Conservation (phyloP, 2,888 invertebrate species). For the Acanthococcus lagerstroemiae region DNA sequence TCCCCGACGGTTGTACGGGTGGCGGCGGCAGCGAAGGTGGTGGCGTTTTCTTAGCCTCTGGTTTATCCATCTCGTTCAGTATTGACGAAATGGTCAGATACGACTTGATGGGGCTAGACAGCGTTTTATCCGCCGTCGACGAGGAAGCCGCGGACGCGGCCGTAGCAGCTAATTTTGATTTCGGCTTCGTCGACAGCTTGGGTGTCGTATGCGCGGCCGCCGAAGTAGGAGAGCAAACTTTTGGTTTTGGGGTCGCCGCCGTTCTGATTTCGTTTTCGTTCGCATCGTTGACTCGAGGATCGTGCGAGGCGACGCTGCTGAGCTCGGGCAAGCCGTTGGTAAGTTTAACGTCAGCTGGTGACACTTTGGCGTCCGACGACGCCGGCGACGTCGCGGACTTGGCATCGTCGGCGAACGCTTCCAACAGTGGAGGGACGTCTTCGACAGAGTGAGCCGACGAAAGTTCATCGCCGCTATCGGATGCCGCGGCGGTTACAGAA, state of each 20-base stretch:
- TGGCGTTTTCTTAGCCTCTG: constrained; percentile 7
- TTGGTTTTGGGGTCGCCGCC: neutral
- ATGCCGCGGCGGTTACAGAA: neutral
- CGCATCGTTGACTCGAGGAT: neutral
- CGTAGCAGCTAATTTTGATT: neutral
- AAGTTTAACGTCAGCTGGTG: neutral
- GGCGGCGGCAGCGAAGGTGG: no score
- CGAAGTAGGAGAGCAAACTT: neutral
- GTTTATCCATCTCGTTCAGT: constrained; percentile 5
- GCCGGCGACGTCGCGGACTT: neutral
- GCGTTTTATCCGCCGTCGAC: neutral
- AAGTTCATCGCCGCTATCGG: neutral
- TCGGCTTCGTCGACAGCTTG: neutral
- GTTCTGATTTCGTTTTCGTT: neutral
- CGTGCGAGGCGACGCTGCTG: neutral
- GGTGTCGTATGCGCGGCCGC: neutral
- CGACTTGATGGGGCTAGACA: neutral
- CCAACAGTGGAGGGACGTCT: no score
- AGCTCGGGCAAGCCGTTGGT: neutral
- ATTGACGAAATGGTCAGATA: constrained; percentile 20
- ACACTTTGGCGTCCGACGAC: neutral
- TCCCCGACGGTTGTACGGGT: neutral
- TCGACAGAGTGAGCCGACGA: no score
- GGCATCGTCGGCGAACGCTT: neutral
- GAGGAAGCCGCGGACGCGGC: neutral